Base-by-base conservation (phyloP, 2,113 vertebrate genomes). In the Dryoscopus gambensis region DNA sequence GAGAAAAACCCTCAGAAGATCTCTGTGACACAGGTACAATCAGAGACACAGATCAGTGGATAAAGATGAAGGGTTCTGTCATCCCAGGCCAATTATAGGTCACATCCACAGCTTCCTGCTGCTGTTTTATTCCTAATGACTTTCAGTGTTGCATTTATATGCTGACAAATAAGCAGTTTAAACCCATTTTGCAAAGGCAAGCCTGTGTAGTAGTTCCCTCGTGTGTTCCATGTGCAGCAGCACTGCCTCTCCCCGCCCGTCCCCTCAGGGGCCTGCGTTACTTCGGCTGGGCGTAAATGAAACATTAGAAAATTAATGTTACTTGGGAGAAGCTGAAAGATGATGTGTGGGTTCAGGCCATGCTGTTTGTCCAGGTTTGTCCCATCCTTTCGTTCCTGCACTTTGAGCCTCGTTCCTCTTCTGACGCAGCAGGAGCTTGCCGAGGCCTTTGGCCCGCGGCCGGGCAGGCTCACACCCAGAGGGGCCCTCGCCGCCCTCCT, bases 181-280 rank as follows among this genome's bases (percentile, higher is more conserved):
- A 47, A 86, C 80, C 16, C 25, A 22, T n/a, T 64, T 86, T 77
- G 31, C 46, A 84, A 70, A 62, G 13, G 44, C 55, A 46, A 67
- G 42, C 35, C 49, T 0, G 0, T 30, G 82, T 7, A 44, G 28
- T 3, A 3, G 37, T 6, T 88, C 70, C 70, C 35, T 77, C 31
- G 3, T 6, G 60, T 10, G 37, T 37, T 65, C 46, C 56, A 2
- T 1, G 49, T 67, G 25, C 40, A 44, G 25, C 78, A 39, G 47
- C 62, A 24, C 0, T 21, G 65, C 35, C 50, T 59, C 77, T 23
- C 63, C 62, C 19, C 10, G 0, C 0, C 73, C 22, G 63, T 42
- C 63, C 81, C 50, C 1, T 0, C 52, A 40, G 35, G 39, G 2
- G 1, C 15, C 69, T 47, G 53, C 8, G 2, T 44, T 69, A 4